Evolutionary conservation across 2,888 invertebrate genomes (phyloP).

Genomic region (Mythimna impura): DNA sequence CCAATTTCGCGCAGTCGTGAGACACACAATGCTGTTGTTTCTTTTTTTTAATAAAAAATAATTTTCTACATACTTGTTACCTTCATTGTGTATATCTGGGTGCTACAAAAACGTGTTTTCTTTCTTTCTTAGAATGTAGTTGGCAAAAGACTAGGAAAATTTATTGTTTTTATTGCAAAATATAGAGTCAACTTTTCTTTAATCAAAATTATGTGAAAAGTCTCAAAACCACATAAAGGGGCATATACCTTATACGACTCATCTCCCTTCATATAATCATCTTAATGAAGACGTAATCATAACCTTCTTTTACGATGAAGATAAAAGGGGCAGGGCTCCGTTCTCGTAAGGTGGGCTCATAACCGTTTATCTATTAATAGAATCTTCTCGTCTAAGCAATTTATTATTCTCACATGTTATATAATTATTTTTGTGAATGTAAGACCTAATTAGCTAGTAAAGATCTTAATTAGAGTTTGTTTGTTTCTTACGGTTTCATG

Average conservation of each 20-base stretch:
- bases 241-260: not conserved
- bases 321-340: constrained; percentile 29
- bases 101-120: too few relatives aligned
- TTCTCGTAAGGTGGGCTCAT: constrained; percentile 16
- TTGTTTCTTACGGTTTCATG: too few relatives aligned
- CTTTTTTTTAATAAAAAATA: too few relatives aligned
- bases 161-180: not conserved
- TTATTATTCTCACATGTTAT: constrained; percentile 13
- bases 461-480: too few relatives aligned
- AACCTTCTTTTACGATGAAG: constrained; percentile 30
- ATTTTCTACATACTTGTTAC: too few relatives aligned
- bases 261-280: constrained; percentile 12
- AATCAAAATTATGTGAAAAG: not conserved
- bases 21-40: too few relatives aligned
- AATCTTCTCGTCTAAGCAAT: constrained; percentile 19
- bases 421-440: constrained; percentile 7
- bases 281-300: constrained; percentile 36
- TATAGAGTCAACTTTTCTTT: too few relatives aligned
- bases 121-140: too few relatives aligned
- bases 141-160: not conserved
- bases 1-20: too few relatives aligned
- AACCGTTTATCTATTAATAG: constrained; percentile 39
- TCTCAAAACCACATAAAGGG: not conserved
- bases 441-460: not conserved
- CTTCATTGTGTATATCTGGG: too few relatives aligned